Conservation (phyloP, 1,140 invertebrate species). For the Atta texana region DNA sequence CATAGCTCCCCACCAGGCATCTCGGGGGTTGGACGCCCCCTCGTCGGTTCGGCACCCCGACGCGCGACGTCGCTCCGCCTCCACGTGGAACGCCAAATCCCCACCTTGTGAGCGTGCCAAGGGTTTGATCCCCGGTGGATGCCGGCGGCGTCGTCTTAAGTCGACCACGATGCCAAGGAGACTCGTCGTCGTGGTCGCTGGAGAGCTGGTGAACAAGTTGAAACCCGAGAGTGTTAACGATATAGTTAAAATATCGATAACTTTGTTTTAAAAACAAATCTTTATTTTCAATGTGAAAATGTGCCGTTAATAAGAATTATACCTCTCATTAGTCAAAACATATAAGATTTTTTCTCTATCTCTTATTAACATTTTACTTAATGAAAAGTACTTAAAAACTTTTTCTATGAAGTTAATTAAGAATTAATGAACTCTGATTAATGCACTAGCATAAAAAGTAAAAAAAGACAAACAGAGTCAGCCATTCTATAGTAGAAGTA, state of each 20-base stretch:
- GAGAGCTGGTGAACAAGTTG: constrained; percentile 41
- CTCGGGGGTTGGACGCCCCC: constrained; percentile 77
- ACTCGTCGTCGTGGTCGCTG: constrained; percentile 37
- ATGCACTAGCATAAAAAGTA: not conserved
- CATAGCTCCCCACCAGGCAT: constrained; percentile 77
- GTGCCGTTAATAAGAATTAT: not conserved
- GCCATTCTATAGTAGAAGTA: not conserved
- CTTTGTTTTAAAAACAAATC: not conserved
- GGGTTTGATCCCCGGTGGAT: constrained; percentile 57
- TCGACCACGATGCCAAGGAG: constrained; percentile 48
- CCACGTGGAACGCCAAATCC: constrained; percentile 71
- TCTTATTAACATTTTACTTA: not conserved
- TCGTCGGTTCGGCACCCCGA: constrained; percentile 73
- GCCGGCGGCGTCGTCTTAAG: constrained; percentile 51
- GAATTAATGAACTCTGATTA: constrained; percentile 9
- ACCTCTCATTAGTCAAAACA: not conserved
- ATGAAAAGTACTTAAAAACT: not conserved
- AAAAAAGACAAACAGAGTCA: not conserved
- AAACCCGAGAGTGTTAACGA: not conserved
- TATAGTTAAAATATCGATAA: not conserved
- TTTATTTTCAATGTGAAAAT: not conserved
- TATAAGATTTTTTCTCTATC: too few relatives aligned
- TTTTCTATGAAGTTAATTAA: constrained; percentile 13
- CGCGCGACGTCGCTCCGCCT: constrained; percentile 84
- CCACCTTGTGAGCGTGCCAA: constrained; percentile 41